These are phyloP conservation scores for Blastobasis adustella DNA, from an alignment of 2,888 invertebrate genomes.

Conservation along the genomic window DNA sequence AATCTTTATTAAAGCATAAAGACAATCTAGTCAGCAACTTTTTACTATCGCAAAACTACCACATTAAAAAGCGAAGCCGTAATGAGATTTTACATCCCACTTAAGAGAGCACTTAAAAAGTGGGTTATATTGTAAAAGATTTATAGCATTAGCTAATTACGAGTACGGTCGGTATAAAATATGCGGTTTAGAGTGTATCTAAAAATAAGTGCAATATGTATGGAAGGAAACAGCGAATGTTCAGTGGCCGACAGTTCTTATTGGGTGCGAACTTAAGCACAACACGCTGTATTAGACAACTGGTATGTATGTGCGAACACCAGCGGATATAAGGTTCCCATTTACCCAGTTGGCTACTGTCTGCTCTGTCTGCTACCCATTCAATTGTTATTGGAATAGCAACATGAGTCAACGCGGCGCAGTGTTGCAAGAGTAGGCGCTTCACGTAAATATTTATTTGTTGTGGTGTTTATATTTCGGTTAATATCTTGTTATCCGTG, in stretches of 20 bases:
- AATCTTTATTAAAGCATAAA: too few relatives aligned
- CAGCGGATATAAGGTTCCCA: background rate
- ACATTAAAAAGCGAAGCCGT: too few relatives aligned
- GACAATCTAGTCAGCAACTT: too few relatives aligned
- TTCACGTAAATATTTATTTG: background rate
- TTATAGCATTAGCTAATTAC: too few relatives aligned
- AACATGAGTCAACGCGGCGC: background rate
- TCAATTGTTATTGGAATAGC: background rate
- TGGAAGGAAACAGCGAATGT: constrained; percentile 51
- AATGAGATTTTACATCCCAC: too few relatives aligned
- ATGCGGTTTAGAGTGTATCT: constrained; percentile 15
- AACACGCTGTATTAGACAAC: constrained; percentile 17
- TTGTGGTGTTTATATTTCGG: constrained; percentile 1
- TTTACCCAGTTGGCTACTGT: too few relatives aligned
- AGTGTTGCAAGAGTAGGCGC: background rate
- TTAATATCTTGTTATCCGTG: too few relatives aligned
- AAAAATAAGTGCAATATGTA: constrained; percentile 35
- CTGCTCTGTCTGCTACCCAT: background rate
- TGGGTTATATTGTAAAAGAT: too few relatives aligned
- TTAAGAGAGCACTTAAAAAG: too few relatives aligned
- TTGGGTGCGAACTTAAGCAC: constrained; percentile 34
- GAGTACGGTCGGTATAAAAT: background rate
- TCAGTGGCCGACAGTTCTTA: constrained; percentile 40
- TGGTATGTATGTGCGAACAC: background rate
- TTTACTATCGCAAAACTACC: too few relatives aligned